A percentile compares a stretch with the other conserved stretches of the same genome.
phyloP scores from a whole-genome alignment of 2,888 invertebrate genomes.

The Silvanus unidentatus region DNA sequence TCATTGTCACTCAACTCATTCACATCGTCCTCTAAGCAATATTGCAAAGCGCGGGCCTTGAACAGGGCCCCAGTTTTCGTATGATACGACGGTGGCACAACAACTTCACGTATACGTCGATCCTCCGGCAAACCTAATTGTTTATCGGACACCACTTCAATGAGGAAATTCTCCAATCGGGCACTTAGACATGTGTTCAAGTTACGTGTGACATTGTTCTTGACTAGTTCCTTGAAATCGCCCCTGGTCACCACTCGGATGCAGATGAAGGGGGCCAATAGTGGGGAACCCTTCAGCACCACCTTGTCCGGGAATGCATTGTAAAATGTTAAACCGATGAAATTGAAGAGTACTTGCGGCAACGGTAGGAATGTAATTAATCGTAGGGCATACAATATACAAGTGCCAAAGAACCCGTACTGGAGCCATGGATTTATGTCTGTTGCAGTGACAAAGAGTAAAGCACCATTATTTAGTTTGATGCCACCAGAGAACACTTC shows the following conservation, averaged over 20 bases:
- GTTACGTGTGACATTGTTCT: slow-evolving; percentile 78
- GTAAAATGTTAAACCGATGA: slow-evolving; percentile 79
- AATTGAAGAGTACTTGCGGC: slow-evolving; percentile 85
- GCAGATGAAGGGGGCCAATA: slow-evolving; percentile 90
- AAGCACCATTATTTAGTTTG: slow-evolving; percentile 48
- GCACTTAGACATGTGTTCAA: slow-evolving; percentile 82
- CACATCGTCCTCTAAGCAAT: slow-evolving; percentile 86
- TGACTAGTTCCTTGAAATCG: slow-evolving; percentile 86
- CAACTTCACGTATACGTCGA: slow-evolving; percentile 77
- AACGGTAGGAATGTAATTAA: slow-evolving; percentile 78
- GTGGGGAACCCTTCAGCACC: slow-evolving; percentile 75
- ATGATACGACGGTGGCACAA: slow-evolving; percentile 80
- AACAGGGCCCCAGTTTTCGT: slow-evolving; percentile 90
- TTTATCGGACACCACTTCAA: slow-evolving; percentile 94
- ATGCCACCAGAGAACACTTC: slow-evolving; percentile 53
- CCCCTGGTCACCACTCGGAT: slow-evolving; percentile 92
- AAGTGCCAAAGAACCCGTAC: slow-evolving; percentile 72
- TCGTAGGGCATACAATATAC: slow-evolving; percentile 70
- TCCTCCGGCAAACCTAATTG: slow-evolving; percentile 70
- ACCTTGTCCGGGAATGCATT: slow-evolving; percentile 94
- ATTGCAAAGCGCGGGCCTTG: slow-evolving; percentile 91
- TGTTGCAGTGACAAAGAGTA: slow-evolving; percentile 37
- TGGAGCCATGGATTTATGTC: slow-evolving; percentile 73
- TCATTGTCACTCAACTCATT: slow-evolving; percentile 81
- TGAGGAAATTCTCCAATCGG: slow-evolving; percentile 90